Conservation (phyloP, 2,797 vertebrate genomes). For the Macroramphosus scolopax region DNA sequence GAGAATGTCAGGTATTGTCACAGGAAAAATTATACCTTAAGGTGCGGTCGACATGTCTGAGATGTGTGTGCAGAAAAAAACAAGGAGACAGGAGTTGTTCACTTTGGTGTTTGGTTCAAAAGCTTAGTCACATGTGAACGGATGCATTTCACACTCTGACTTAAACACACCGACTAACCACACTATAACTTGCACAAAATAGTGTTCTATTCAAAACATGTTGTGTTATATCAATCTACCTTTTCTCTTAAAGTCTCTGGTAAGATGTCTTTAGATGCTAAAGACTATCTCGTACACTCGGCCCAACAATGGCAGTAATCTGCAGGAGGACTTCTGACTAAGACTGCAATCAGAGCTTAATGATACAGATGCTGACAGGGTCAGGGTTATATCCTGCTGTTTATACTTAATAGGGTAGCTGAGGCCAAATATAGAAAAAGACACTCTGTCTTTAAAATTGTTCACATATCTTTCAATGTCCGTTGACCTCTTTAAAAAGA, state of each 20-base stretch:
- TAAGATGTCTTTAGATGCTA: not conserved
- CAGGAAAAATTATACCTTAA: constrained; percentile 28
- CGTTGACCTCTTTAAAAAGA: not conserved
- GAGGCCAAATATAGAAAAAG: too few relatives aligned
- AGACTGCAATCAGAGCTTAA: constrained; percentile 19
- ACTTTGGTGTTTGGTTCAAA: not conserved
- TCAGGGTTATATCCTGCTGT: too few relatives aligned
- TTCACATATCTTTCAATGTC: not conserved
- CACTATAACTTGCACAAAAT: not conserved
- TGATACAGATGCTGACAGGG: constrained; percentile 30
- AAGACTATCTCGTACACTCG: not conserved
- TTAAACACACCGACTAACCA: not conserved
- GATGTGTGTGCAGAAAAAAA: too few relatives aligned
- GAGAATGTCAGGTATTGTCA: constrained; percentile 25
- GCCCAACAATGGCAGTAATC: too few relatives aligned
- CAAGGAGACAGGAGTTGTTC: constrained; percentile 8
- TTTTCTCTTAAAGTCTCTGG: not conserved
- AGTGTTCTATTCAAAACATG: not conserved
- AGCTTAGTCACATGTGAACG: constrained; percentile 14
- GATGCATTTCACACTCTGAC: too few relatives aligned
- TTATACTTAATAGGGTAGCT: too few relatives aligned
- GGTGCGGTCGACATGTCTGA: constrained; percentile 21
- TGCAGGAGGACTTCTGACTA: too few relatives aligned
- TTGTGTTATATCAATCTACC: not conserved
- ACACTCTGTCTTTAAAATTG: too few relatives aligned